Evolutionary conservation across 2,797 vertebrate genomes (phyloP).

Genomic region (Pempheris klunzingeri): DNA sequence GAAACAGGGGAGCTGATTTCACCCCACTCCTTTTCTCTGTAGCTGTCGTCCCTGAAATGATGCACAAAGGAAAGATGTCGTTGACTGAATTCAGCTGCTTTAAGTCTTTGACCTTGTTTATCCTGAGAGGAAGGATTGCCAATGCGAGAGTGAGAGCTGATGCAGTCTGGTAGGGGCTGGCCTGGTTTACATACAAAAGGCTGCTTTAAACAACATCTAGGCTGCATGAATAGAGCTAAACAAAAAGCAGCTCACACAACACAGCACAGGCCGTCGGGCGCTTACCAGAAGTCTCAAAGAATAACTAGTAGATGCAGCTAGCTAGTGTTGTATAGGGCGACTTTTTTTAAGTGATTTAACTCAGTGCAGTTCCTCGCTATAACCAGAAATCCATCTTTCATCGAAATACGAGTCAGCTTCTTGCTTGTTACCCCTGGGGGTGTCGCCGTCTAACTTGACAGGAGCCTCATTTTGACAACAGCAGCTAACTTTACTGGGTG

Average conservation of each 20-base stretch:
- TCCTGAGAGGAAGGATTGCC: slow-evolving; percentile 4
- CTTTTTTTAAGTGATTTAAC: neutral
- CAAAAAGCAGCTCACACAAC: slow-evolving; percentile 47
- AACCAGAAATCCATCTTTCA: neutral
- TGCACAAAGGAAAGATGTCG: slow-evolving; percentile 1
- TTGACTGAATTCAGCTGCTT: slow-evolving; percentile 21
- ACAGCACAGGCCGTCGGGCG: slow-evolving; percentile 64
- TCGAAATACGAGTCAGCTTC: neutral
- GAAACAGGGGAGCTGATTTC: neutral
- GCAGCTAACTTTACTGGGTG: slow-evolving; percentile 61
- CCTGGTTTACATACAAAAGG: neutral
- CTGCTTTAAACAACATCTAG: slow-evolving; percentile 11
- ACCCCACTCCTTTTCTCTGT: neutral
- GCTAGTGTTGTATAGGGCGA: neutral
- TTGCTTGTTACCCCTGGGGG: neutral
- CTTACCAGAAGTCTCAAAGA: slow-evolving; percentile 50
- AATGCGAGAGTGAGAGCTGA: slow-evolving; percentile 29
- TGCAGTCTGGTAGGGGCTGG: slow-evolving; percentile 19
- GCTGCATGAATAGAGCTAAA: slow-evolving; percentile 16
- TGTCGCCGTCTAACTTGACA: neutral
- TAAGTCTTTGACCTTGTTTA: slow-evolving; percentile 37
- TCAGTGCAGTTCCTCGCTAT: neutral
- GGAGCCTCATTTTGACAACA: slow-evolving; percentile 33
- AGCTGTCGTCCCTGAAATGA: slow-evolving; percentile 10
- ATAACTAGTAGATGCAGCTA: neutral